Conservation (phyloP, 2,797 vertebrate genomes). For the Buceros bicornis region DNA sequence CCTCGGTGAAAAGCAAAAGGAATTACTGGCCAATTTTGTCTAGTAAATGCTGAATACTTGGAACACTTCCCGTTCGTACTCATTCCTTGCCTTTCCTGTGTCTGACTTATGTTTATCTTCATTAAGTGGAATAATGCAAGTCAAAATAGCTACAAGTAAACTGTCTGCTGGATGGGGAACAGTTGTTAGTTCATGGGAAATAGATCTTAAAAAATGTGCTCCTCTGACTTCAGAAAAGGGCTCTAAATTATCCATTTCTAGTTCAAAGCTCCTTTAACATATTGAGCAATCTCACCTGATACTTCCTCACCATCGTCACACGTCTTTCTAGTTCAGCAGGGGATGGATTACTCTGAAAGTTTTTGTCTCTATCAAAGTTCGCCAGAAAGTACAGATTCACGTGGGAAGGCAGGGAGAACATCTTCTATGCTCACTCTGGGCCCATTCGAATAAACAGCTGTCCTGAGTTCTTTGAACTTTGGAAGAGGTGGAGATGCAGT, state of each 20-base stretch:
- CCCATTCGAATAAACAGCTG: not conserved
- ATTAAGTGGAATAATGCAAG: conserved; percentile 75
- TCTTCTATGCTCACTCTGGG: conserved; percentile 14
- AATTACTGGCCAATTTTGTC: conserved; percentile 65
- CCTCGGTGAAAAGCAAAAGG: conserved; percentile 51
- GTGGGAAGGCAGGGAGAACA: not conserved
- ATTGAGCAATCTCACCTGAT: conserved; percentile 40
- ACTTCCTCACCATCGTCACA: conserved; percentile 19
- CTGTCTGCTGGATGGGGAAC: conserved; percentile 66
- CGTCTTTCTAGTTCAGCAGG: not conserved
- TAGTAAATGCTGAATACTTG: conserved; percentile 67
- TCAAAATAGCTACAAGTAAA: conserved; percentile 76
- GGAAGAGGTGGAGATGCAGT: conserved; percentile 49
- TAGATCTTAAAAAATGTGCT: conserved; percentile 53
- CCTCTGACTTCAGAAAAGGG: conserved; percentile 53
- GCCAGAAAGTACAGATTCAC: not conserved
- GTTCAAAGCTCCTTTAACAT: conserved; percentile 48
- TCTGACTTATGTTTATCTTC: conserved; percentile 75
- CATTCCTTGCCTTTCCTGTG: conserved; percentile 70
- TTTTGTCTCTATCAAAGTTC: conserved; percentile 20
- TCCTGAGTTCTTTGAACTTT: conserved; percentile 53
- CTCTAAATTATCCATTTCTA: conserved; percentile 56
- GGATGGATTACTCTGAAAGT: not conserved
- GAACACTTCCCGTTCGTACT: conserved; percentile 40
- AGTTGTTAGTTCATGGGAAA: conserved; percentile 71